phyloP scores from a whole-genome alignment of 1,140 invertebrate genomes.

The Lepidurus couesii region DNA sequence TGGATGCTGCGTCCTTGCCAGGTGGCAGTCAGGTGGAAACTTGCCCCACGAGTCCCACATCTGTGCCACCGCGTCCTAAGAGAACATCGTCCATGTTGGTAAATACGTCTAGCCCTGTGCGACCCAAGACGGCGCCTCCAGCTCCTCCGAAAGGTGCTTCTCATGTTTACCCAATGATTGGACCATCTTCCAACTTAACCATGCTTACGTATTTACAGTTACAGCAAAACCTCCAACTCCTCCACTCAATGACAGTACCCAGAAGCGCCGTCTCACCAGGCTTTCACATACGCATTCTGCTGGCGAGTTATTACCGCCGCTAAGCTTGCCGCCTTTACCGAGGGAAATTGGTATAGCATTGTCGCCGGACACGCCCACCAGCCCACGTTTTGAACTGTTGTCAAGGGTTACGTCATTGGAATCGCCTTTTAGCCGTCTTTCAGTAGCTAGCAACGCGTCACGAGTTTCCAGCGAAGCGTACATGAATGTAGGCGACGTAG shows the following conservation, averaged over 20 bases:
- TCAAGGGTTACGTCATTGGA: neutral
- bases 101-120: slow-evolving; percentile 22
- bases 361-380: neutral
- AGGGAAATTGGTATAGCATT: neutral
- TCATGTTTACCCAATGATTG: neutral
- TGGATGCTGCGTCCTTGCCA: slow-evolving; percentile 11
- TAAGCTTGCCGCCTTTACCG: neutral
- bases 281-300: neutral
- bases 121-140: slow-evolving; percentile 35
- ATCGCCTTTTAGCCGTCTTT: slow-evolving; percentile 31
- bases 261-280: slow-evolving; percentile 14
- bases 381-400: neutral
- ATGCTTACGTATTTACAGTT: neutral
- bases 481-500: slow-evolving; percentile 31
- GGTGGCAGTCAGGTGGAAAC: neutral
- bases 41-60: neutral
- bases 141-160: slow-evolving; percentile 28
- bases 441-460: slow-evolving; percentile 26
- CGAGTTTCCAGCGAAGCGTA: slow-evolving; percentile 30
- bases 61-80: slow-evolving; percentile 27
- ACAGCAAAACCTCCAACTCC: slow-evolving; percentile 6
- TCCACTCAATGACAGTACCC: neutral
- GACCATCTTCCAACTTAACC: neutral
- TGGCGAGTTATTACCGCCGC: neutral
- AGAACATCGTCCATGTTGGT: slow-evolving; percentile 21